phyloP scores from a whole-genome alignment of 2,797 vertebrate species.

The Halcyon leucocephala region DNA sequence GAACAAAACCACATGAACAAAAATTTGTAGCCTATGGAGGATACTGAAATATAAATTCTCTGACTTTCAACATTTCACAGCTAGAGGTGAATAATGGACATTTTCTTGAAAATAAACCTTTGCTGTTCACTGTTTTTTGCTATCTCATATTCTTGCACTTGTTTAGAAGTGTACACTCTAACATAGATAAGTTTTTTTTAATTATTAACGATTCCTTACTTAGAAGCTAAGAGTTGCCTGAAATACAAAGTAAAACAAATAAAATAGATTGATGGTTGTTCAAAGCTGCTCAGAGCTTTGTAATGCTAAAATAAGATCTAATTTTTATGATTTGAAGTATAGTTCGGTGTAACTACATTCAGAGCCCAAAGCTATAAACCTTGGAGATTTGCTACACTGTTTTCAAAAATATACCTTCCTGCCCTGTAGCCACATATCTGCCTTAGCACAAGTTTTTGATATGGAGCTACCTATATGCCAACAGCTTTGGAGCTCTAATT shows the following conservation, averaged over 20 bases:
- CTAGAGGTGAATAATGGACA: not conserved
- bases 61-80: not conserved
- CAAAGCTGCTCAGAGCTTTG: not conserved
- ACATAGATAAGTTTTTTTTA: not conserved
- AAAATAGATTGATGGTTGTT: not conserved
- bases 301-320: not conserved
- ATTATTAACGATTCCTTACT: not conserved
- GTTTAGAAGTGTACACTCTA: not conserved
- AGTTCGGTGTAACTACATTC: not conserved
- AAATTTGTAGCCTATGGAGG: not conserved
- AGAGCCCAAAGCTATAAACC: not conserved
- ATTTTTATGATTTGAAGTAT: not conserved
- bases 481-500: not conserved
- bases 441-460: not conserved
- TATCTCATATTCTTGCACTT: not conserved
- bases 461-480: not conserved
- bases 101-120: not conserved
- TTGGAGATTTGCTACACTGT: not conserved
- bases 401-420: not conserved
- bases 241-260: not conserved
- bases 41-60: not conserved
- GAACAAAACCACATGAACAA: not conserved
- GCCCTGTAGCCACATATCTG: not conserved
- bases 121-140: not conserved
- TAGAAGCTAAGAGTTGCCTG: not conserved